Base-by-base conservation (phyloP, 2,113 vertebrate genomes). In the Clarias macrocephalus region DNA sequence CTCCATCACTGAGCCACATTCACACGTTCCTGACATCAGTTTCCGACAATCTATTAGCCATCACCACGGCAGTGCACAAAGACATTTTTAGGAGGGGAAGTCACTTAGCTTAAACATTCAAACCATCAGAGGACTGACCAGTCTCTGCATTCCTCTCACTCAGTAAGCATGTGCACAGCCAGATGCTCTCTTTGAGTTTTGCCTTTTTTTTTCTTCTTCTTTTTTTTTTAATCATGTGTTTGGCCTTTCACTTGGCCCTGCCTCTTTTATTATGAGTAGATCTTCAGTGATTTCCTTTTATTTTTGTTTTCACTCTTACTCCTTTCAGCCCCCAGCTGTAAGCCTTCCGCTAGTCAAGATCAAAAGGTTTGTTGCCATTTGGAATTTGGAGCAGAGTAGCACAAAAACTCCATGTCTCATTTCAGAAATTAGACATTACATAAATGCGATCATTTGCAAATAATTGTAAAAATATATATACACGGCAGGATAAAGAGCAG, bases 11-110 rank as follows among this genome's bases (percentile, higher is more conserved):
- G 94, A 95, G 94, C 89, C 93, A 94, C 95, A 93, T 94, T 88
- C 80, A 94, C 94, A 95, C 5, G 13, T 72, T 72, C 30, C 94
- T 98, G 96, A 97, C 96, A 97, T 96, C 96, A 96, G 96, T 96
- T 97, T 97, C 97, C 95, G 95, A 95, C 94, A 95, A 95, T 95
- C 95, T 85, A 92, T 92, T 91, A 93, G 94, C 91, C 93, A 93
- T 98, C 96, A 92, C 97, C 96, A 99, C 97, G 96, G 97, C 91
- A 96, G 95, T 94, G 84, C 92, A 93, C 94, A 96, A 95, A 96
- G 95, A 93, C 92, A 93, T 96, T 95, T 95, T 94, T 92, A 94
- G 92, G 91, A 92, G 91, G 92, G 94, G 94, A 93, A 92, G 95
- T 59, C 92, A 94, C 93, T 91, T 89, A 94, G 94, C 94, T 95